These are phyloP conservation scores for Andrena haemorrhoa DNA, from an alignment of 2,888 invertebrate species.

Conservation along the genomic window DNA sequence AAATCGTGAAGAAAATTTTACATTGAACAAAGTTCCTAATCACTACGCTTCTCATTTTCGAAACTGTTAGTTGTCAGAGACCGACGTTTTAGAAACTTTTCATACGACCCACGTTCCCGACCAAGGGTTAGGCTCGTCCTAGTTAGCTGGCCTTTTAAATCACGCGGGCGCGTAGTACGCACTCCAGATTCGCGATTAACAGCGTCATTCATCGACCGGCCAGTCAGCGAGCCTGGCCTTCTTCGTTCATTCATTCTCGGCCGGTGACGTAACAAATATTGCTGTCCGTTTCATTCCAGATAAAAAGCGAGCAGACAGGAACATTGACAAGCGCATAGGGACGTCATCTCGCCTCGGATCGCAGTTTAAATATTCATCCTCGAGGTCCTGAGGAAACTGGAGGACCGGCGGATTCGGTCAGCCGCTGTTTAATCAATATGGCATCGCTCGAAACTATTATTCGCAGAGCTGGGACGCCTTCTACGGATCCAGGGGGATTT, in stretches of 20 bases:
- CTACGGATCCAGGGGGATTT: slow-evolving; percentile 35
- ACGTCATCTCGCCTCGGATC: neutral
- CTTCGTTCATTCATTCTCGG: slow-evolving; percentile 53
- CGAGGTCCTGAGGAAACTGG: slow-evolving; percentile 12
- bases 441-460: slow-evolving; percentile 69
- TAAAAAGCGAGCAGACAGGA: slow-evolving; percentile 18
- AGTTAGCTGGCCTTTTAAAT: slow-evolving; percentile 47
- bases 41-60: too few relatives aligned
- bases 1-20: too few relatives aligned
- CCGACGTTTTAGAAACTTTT: neutral
- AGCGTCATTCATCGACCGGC: slow-evolving; percentile 46
- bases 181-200: slow-evolving; percentile 54
- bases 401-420: slow-evolving; percentile 13
- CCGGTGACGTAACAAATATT: slow-evolving; percentile 52
- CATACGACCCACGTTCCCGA: neutral
- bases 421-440: slow-evolving; percentile 69
- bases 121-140: neutral
- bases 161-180: slow-evolving; percentile 39
- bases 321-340: neutral
- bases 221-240: slow-evolving; percentile 23
- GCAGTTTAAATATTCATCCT: slow-evolving; percentile 30
- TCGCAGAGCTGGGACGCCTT: slow-evolving; percentile 71
- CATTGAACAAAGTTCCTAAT: too few relatives aligned
- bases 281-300: slow-evolving; percentile 7
- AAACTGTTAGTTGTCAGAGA: too few relatives aligned